phyloP scores from a whole-genome alignment of 2,888 invertebrate genomes.

The Caenorhabditis auriculariae region DNA sequence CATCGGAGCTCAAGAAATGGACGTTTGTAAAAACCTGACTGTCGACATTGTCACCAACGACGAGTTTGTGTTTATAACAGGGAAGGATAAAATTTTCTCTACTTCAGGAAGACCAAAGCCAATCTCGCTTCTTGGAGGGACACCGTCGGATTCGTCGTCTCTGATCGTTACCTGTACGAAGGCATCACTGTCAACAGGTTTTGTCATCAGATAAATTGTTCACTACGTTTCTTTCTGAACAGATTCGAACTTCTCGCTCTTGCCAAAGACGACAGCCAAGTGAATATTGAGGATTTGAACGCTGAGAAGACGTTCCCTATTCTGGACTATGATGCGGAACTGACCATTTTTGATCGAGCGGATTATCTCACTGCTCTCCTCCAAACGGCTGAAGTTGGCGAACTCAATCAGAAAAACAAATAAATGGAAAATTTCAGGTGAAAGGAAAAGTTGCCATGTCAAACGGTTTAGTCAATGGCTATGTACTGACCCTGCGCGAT shows the following conservation, averaged over 20 bases:
- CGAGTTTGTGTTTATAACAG: conserved; percentile 9
- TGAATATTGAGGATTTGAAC: conserved; percentile 20
- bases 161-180: conserved; percentile 45
- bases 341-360: conserved; percentile 38
- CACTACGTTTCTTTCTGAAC: not conserved
- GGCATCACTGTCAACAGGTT: conserved; percentile 47
- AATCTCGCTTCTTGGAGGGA: conserved; percentile 53
- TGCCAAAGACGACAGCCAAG: conserved; percentile 19
- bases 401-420: not conserved
- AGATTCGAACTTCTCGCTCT: conserved; percentile 36
- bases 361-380: conserved; percentile 33
- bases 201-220: not conserved
- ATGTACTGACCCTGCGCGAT: conserved; percentile 42
- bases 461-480: conserved; percentile 47
- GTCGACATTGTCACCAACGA: conserved; percentile 56
- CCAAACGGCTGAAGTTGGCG: conserved; percentile 16
- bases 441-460: conserved; percentile 37
- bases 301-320: conserved; percentile 29
- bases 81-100: not conserved
- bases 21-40: conserved; percentile 50
- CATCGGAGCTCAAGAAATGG: conserved; percentile 41
- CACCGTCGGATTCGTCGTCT: conserved; percentile 53
- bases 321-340: conserved; percentile 40
- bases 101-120: conserved; percentile 17
- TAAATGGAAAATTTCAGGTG: conserved; percentile 20